Base-by-base conservation (phyloP, 2,113 vertebrate species). In the Lagopus muta region DNA sequence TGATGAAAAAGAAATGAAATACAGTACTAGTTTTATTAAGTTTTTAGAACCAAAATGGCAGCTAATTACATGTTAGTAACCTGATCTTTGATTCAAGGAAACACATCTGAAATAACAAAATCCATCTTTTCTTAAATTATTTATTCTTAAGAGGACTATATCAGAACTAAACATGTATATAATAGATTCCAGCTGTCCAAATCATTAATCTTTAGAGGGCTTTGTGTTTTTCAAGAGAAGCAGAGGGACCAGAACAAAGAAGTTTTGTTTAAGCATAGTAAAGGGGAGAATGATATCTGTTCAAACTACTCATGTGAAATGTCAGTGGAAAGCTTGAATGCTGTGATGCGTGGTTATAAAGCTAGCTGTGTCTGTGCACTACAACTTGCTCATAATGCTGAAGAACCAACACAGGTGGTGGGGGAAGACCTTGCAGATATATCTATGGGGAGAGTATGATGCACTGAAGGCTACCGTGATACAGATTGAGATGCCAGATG, bases 381-480 rank as follows among this genome's bases (percentile, higher is more conserved):
- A 0, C 19, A 54, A 10, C 65, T 58, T 54, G 60, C 25, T 85
- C 19, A 8, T 28, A 27, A 30, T 24, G 48, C 43, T 61, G 25
- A 47, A 48, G 60, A 92, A 36, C 27, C 30, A 30, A 0, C 21
- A 1, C 0, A 17, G 38, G 18, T 61, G n/a, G 3, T 22, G 7
- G 38, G 84, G 48, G 52, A 69, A 58, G 54, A 7, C 69, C 72
- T 69, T 79, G 3, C 2, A 24, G 57, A 16, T n/a, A 6, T 27
- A 4, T 52, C 50, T 64, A 4, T 75, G 47, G 66, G 10, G 61
- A 81, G 32, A 22, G 22, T 8, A 10, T 12, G 24, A 6, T 11
- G 4, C 45, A 11, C 10, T 34, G 74, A 78, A 75, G 13, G 27
- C 48, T 15, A 62, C 78, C 25, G 3, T 75, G 86, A 13, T 3